Evolutionary conservation across 2,888 invertebrate species (phyloP), one percentile per base, ranked within the genome.

Genomic region (Falcaria lacertinaria): DNA sequence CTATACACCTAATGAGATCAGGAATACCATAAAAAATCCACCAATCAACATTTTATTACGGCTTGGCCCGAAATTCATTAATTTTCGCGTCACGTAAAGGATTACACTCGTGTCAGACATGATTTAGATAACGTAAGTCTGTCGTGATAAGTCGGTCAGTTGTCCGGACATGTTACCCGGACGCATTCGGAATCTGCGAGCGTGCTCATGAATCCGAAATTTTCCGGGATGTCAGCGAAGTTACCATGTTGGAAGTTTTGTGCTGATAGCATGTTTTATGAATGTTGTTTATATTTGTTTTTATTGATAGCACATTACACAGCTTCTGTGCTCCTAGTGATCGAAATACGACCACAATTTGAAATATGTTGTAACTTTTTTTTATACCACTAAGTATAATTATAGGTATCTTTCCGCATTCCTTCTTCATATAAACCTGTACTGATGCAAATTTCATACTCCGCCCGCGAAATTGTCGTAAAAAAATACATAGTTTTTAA

Each of bases 81-180:
- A 14, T 37, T 37, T 25, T 4, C 25, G 37, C 14, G 8, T 25
- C 37, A 37, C 37, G 37, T 37, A 17, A 22, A 19, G 8, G 14
- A 37, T 37, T 37, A 37, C 37, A 14, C 8, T 13, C 15, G 14
- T 36, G 22, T 37, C 37, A 37, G 14, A 15, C 36, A 37, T 28
- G 28, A 28, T 28, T 28, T 28, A 28, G 28, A 28, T 28, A 28
- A 28, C 28, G 28, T 7, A 22, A 22, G 22, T 22, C 28, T 28
- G 28, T 28, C 28, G 28, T 28, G 19, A 19, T 19, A 28, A 3
- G 28, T 11, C 11, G 22, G 17, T 19, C 5, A 19, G 19, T 36
- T 36, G 35, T n/a, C 25, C 22, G 22, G 22, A 22, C 36, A 37
- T 37, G 25, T 22, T 22, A 15, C 15, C 36, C 36, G 25, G 36